phyloP scores from a whole-genome alignment of 2,888 invertebrate species.

The Reticulitermes lucifugus region DNA sequence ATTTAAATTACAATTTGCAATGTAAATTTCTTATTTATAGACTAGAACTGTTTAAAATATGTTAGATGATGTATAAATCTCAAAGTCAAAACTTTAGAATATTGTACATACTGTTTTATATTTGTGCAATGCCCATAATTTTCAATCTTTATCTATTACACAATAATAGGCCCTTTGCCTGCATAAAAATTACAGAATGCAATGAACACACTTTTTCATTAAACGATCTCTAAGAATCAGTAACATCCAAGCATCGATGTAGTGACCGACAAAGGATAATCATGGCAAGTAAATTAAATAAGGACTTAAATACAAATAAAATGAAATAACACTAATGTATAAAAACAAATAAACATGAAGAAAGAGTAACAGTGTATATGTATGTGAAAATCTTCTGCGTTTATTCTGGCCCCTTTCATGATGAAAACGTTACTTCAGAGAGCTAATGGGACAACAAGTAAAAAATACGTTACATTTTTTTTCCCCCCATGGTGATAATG shows the following conservation, averaged over 20 bases:
- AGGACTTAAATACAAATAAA: background rate
- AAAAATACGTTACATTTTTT: slow-evolving; percentile 32
- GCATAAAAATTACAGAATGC: slow-evolving; percentile 37
- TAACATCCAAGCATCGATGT: slow-evolving; percentile 4
- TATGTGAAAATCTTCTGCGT: background rate
- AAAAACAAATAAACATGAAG: slow-evolving; percentile 1
- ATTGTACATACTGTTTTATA: slow-evolving; percentile 52
- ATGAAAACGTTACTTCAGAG: slow-evolving; percentile 21
- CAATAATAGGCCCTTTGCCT: slow-evolving; percentile 38
- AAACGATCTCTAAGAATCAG: slow-evolving; percentile 15
- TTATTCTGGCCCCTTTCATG: slow-evolving; percentile 38
- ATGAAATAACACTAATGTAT: slow-evolving; percentile 4
- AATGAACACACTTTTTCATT: slow-evolving; percentile 19
- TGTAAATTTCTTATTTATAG: slow-evolving; percentile 17
- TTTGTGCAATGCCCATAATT: slow-evolving; percentile 47
- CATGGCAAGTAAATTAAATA: background rate
- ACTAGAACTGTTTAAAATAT: slow-evolving; percentile 43
- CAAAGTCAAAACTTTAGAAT: slow-evolving; percentile 53
- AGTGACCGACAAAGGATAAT: background rate
- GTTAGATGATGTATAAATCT: slow-evolving; percentile 45
- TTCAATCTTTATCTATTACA: slow-evolving; percentile 26
- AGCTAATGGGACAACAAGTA: slow-evolving; percentile 29
- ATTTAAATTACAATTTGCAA: background rate
- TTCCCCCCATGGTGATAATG: background rate
- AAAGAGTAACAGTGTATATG: background rate